Base-by-base conservation (phyloP, 2,113 vertebrate species). In the Zosterops hypoxanthus region DNA sequence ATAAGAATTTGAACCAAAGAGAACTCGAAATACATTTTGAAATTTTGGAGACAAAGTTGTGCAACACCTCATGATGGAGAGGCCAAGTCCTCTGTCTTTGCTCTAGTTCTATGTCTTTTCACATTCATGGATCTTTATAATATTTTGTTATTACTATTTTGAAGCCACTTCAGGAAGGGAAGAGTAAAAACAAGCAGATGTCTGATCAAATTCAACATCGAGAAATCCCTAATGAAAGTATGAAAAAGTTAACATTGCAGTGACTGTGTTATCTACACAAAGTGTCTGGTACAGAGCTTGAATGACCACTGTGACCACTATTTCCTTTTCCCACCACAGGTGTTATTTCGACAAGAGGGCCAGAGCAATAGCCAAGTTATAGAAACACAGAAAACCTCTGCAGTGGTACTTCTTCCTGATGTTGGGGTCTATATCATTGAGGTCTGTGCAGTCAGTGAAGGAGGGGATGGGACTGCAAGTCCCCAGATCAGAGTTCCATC, bases 391-490 rank as follows among this genome's bases (percentile, higher is more conserved):
- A 99, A 99, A 97, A 98, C 99, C 3, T 99, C 99, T 72, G 99
- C 99, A 5, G 97, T 98, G 78, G 97, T 99, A 6, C 98, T 98
- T 22, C 98, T 99, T 72, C 98, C 99, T 1, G 99, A 99, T 71
- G 98, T 98, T 73, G 99, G 99, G 25, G 98, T 99, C 86, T 99
- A 99, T 61, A 98, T 99, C 96, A 99, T 99, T 19, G 99, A 99
- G 97, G 98, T 99, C 49, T 98, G 98, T 44, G 98, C 98, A 3
- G 98, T 98, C 87, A 99, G 99, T 46, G 99, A 99, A 97, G 99
- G 99, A 61, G 99, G 99, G 14, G 99, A 99, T 86, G 99, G 99
- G 55, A 98, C 98, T 2, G 95, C 98, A 16, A 99, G 99, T 95
- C 97, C 99, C 46, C 99, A 99, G 72, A 99, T 99, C 86, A 98